Evolutionary conservation across 2,888 invertebrate species (phyloP).

Genomic region (Pyralis farinalis): DNA sequence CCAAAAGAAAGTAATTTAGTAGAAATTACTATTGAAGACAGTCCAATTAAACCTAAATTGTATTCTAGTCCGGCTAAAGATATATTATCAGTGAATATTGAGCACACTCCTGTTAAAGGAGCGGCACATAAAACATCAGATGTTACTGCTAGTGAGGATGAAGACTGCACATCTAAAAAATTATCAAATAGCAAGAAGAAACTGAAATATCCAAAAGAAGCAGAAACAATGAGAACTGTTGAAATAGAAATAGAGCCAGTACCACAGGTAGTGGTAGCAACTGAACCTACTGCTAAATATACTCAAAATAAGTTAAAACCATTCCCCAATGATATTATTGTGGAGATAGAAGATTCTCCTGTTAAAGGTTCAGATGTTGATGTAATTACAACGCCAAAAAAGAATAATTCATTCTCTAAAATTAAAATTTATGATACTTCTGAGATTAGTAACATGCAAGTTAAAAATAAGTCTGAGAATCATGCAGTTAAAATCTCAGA

Average conservation of each 20-base stretch:
- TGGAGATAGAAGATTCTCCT: slow-evolving; percentile 35
- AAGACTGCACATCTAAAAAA: slow-evolving; percentile 19
- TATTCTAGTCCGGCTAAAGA: slow-evolving; percentile 38
- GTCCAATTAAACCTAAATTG: slow-evolving; percentile 50
- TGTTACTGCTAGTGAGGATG: slow-evolving; percentile 34
- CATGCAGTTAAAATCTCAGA: too few species aligned
- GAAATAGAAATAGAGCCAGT: slow-evolving; percentile 50
- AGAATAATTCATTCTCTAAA: slow-evolving; percentile 14
- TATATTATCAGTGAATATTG: slow-evolving; percentile 58
- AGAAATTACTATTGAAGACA: slow-evolving; percentile 72
- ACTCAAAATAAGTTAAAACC: slow-evolving; percentile 8
- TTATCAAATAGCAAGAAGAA: slow-evolving; percentile 60
- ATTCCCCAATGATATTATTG: slow-evolving; percentile 19
- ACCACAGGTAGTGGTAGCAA: slow-evolving; percentile 4
- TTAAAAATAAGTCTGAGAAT: too few species aligned
- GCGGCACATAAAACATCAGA: slow-evolving; percentile 23
- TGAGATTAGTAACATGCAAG: too few species aligned
- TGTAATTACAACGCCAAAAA: slow-evolving; percentile 30
- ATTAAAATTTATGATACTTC: slow-evolving; percentile 15
- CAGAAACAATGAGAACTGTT: slow-evolving; percentile 25
- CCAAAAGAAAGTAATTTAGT: slow-evolving; percentile 43
- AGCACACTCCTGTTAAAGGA: slow-evolving; percentile 62
- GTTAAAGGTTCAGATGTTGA: slow-evolving; percentile 23
- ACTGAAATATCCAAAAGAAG: slow-evolving; percentile 47
- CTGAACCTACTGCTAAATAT: neutral